Conservation (phyloP, 2,888 invertebrate genomes). For the Carcina quercana region DNA sequence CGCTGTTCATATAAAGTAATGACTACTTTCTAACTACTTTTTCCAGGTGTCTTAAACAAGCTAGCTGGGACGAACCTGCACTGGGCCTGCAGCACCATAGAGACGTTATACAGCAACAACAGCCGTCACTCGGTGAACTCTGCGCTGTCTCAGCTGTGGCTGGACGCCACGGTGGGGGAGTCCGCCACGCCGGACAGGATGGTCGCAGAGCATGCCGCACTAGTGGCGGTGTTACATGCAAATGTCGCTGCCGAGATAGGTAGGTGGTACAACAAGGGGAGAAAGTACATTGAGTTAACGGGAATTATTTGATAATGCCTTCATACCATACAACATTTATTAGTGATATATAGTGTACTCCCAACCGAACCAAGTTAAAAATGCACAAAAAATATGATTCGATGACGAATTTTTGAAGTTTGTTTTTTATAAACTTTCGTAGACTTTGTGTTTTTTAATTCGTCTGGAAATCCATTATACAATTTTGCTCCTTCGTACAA, state of each 20-base stretch:
- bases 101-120: constrained; percentile 84
- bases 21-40: no score
- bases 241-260: constrained; percentile 95
- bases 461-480: no score
- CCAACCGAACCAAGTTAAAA: no score
- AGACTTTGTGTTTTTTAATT: no score
- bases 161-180: constrained; percentile 78
- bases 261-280: constrained; percentile 46
- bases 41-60: constrained; percentile 83
- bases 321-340: no score
- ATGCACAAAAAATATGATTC: no score
- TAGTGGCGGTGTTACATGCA: constrained; percentile 89
- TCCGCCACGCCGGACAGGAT: constrained; percentile 82
- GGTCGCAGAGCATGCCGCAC: constrained; percentile 87
- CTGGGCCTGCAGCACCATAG: constrained; percentile 85
- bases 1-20: no score
- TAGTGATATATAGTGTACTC: no score
- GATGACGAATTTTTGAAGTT: no score
- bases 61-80: constrained; percentile 92
- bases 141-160: constrained; percentile 79
- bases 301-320: no score
- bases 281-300: neutral
- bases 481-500: no score
- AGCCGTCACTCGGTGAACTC: constrained; percentile 90
- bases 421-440: no score